phyloP scores from a whole-genome alignment of 2,888 invertebrate genomes.

The Pterostichus madidus region DNA sequence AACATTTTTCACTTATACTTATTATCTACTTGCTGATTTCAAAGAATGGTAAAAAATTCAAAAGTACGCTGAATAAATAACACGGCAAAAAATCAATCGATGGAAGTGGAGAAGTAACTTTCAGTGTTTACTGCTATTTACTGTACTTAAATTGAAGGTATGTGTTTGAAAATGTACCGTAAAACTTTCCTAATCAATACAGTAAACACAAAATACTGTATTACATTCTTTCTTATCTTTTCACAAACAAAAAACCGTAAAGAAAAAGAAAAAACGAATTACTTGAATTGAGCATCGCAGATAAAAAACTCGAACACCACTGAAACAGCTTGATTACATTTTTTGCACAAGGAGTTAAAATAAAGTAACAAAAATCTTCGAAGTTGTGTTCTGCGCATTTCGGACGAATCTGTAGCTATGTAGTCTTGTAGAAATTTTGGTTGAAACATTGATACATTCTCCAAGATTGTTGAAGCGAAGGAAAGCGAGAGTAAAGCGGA shows the following conservation, averaged over 20 bases:
- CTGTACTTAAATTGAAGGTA: slow-evolving; percentile 47
- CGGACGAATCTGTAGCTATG: too few relatives aligned
- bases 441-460: slow-evolving; percentile 47
- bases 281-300: slow-evolving; percentile 46
- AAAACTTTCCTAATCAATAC: slow-evolving; percentile 49
- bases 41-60: background rate
- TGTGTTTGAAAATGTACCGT: slow-evolving; percentile 41
- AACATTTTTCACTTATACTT: background rate
- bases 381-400: slow-evolving; percentile 9
- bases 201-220: slow-evolving; percentile 50
- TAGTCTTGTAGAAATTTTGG: background rate
- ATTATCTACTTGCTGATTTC: too few relatives aligned
- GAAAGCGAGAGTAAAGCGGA: slow-evolving; percentile 23
- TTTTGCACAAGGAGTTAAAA: slow-evolving; percentile 41
- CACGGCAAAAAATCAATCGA: slow-evolving; percentile 25
- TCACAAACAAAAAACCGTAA: slow-evolving; percentile 29
- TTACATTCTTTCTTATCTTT: slow-evolving; percentile 43
- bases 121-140: slow-evolving; percentile 38
- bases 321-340: slow-evolving; percentile 50
- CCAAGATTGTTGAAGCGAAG: slow-evolving; percentile 31
- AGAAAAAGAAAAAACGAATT: slow-evolving; percentile 40
- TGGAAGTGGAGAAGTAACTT: slow-evolving; percentile 25
- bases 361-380: slow-evolving; percentile 47
- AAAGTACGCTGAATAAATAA: slow-evolving; percentile 11
- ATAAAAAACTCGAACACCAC: slow-evolving; percentile 42